A percentile compares a stretch with the other conserved stretches of the same genome.
These are phyloP conservation scores for Hypanus sabinus DNA, from an alignment of 2,113 vertebrate genomes.

Conservation along the genomic window DNA sequence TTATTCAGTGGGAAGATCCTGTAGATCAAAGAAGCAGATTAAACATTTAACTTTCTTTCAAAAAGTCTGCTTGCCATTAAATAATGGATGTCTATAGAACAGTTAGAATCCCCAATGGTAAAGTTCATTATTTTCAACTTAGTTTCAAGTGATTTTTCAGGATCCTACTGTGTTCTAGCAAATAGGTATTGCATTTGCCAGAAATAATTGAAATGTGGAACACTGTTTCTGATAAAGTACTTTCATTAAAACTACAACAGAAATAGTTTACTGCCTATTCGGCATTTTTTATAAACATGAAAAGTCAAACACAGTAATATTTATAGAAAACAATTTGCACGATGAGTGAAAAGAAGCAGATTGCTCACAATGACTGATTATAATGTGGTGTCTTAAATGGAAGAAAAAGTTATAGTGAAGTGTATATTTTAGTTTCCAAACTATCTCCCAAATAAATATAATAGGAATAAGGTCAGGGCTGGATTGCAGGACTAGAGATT, in stretches of 20 bases:
- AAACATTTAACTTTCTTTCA: conserved; percentile 5
- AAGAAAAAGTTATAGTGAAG: background rate
- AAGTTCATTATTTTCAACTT: background rate
- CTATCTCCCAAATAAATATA: background rate
- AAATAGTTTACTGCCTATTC: background rate
- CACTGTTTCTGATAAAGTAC: background rate
- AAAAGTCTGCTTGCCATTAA: background rate
- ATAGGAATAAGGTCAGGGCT: background rate
- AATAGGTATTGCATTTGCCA: background rate
- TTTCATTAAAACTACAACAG: too few species aligned
- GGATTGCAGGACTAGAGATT: background rate
- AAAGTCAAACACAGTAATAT: background rate
- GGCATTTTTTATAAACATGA: background rate
- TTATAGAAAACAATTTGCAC: background rate
- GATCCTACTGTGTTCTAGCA: background rate
- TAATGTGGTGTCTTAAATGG: background rate
- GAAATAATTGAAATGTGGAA: background rate
- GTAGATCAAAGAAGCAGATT: background rate
- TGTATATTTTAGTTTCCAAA: background rate
- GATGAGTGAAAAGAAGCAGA: background rate
- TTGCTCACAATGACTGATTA: background rate
- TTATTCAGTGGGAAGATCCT: background rate
- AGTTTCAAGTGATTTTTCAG: background rate
- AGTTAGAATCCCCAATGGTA: background rate
- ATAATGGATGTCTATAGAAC: background rate